A percentile compares a stretch with the other conserved stretches of the same genome.
Evolutionary conservation across 2,113 vertebrate genomes (phyloP).

Genomic region (Agapornis roseicollis): DNA sequence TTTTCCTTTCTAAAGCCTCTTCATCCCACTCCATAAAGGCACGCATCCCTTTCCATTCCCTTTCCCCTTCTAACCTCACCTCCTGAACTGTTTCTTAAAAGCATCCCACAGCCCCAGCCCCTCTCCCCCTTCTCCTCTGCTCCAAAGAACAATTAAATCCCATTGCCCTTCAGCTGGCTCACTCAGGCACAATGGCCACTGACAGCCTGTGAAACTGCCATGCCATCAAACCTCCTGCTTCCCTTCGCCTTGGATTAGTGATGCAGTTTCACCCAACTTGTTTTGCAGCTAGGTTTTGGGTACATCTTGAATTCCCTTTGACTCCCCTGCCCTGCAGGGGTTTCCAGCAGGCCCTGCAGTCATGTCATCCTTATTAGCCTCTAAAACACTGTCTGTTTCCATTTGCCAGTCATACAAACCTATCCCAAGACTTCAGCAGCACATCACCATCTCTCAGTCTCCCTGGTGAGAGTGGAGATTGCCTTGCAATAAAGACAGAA

Average conservation of each 20-base stretch:
- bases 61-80: background rate
- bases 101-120: background rate
- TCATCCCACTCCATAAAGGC: background rate
- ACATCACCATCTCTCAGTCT: background rate
- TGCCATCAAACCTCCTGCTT: background rate
- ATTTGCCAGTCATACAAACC: background rate
- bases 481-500: background rate
- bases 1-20: background rate
- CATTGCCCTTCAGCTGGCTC: conserved; percentile 39
- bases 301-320: background rate
- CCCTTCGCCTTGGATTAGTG: background rate
- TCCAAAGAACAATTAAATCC: conserved; percentile 57
- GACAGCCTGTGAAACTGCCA: conserved; percentile 52
- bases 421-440: background rate
- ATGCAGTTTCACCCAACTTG: background rate
- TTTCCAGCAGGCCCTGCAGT: background rate
- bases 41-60: background rate
- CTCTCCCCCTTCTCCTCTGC: background rate
- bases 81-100: conserved; percentile 2
- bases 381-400: background rate
- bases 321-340: background rate
- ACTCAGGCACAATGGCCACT: conserved; percentile 24
- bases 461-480: background rate
- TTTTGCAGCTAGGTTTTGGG: background rate
- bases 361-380: background rate